These are phyloP conservation scores for Campoplex capitator DNA, from an alignment of 2,888 invertebrate genomes.

Conservation along the genomic window DNA sequence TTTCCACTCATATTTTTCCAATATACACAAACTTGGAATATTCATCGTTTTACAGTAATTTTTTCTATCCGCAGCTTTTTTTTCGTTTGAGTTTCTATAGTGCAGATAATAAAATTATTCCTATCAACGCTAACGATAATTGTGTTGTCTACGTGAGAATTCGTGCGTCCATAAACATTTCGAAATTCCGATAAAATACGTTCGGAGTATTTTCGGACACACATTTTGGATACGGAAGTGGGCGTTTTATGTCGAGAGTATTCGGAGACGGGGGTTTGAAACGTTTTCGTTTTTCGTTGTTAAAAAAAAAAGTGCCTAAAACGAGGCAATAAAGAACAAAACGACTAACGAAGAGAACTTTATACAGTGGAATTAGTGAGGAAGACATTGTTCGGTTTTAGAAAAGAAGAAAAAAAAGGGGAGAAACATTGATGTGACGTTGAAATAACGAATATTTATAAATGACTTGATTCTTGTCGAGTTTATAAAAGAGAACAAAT, in stretches of 20 bases:
- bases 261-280: constrained; percentile 75
- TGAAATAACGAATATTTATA: not conserved
- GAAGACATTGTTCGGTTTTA: not conserved
- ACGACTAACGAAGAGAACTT: not conserved
- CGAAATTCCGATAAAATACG: too few species aligned
- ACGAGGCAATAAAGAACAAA: constrained; percentile 68
- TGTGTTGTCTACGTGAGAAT: not conserved
- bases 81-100: not conserved
- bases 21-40: not conserved
- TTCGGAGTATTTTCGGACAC: constrained; percentile 3
- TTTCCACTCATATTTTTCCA: not conserved
- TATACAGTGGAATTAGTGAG: constrained; percentile 1
- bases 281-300: constrained; percentile 68
- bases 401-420: not conserved
- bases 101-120: not conserved
- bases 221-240: constrained; percentile 75
- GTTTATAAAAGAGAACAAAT: not conserved
- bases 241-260: constrained; percentile 70
- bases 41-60: not conserved
- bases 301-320: constrained; percentile 73
- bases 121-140: not conserved
- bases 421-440: not conserved
- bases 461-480: constrained; percentile 10
- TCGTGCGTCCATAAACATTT: too few species aligned
- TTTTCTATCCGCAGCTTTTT: not conserved